Base-by-base conservation (phyloP, 2,113 vertebrate genomes). In the Bucco capensis region DNA sequence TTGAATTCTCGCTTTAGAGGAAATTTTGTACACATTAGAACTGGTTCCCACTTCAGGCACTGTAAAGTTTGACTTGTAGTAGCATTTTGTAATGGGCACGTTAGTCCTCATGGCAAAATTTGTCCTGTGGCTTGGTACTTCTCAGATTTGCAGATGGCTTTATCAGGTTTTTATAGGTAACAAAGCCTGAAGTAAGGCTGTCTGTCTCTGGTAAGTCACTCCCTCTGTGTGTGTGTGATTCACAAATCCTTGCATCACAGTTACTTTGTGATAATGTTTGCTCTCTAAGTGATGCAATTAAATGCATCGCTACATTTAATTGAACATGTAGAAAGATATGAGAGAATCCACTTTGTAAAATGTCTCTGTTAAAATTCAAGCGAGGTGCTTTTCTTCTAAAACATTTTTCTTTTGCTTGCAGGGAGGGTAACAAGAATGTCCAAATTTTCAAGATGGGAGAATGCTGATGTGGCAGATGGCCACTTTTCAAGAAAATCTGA, bases 331-430 rank as follows among this genome's bases (percentile, higher is more conserved):
- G 51, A 60, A 78, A 88, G 15, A 37, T 18, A 24, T 2, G 5
- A 16, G 23, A 46, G n/a, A 57, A 18, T 74, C 37, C 1, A 3
- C 35, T 61, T 71, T 47, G 25, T 31, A 46, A 84, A 78, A 67
- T 21, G 14, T 24, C 14, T 65, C 44, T 67, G 28, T 62, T 70
- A 67, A n/a, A 57, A 72, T 66, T 78, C 46, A 66, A 78, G 28
- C 11, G 30, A 18, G 31, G n/a, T 60, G 30, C 18, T 83, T 62
- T 46, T 83, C 22, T 69, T 77, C 58, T 87, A 65, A 96, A 50
- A 40, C 58, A 16, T 37, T 75, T 86, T 78, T 89, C 22, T 92
- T 96, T n/a, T 90, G 25, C n/a, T 95, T 94, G n/a, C 86, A 96
- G 96, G 1, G 96, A 96, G 80, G 70, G 93, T 16, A 51, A 51